A percentile compares a stretch with the other conserved stretches of the same genome.
Conservation (phyloP, 92 coral and sea anemone genomes). For the Epizoanthus scotinus region DNA sequence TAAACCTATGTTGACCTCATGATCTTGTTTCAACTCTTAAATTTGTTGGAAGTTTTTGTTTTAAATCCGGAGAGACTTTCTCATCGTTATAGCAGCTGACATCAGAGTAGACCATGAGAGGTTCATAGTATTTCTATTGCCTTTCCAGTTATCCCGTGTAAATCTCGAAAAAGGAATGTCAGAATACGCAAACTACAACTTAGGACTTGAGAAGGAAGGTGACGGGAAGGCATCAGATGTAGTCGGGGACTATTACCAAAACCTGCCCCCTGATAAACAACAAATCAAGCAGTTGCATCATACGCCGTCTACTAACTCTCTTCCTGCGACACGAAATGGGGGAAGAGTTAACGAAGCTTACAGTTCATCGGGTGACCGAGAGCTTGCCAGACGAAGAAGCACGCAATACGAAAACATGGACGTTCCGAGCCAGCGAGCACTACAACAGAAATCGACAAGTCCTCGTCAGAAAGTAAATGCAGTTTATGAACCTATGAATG, state of each 20-base stretch:
- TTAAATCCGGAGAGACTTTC: not conserved
- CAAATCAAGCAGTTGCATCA: not conserved
- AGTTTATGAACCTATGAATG: conserved; percentile 51
- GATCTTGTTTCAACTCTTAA: conserved; percentile 7
- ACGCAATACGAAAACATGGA: conserved; percentile 25
- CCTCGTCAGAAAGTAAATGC: conserved; percentile 53
- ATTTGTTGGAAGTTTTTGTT: not conserved
- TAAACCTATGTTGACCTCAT: conserved; percentile 1
- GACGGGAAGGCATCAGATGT: not conserved
- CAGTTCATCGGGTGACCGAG: not conserved
- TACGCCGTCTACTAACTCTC: not conserved
- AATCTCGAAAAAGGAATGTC: conserved; percentile 19
- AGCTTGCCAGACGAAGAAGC: not conserved
- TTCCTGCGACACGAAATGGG: not conserved
- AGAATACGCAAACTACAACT: not conserved
- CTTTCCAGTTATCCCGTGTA: not conserved
- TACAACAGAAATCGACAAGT: conserved; percentile 29
- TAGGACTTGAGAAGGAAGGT: not conserved
- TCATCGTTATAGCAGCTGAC: not conserved
- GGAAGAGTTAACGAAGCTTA: conserved; percentile 5
- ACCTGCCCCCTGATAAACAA: not conserved
- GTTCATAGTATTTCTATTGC: not conserved
- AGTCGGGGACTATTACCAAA: not conserved
- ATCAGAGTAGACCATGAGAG: not conserved
- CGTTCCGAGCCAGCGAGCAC: not conserved